Base-by-base conservation (phyloP, 1,140 invertebrate species). In the Sarcophaga peregrina region DNA sequence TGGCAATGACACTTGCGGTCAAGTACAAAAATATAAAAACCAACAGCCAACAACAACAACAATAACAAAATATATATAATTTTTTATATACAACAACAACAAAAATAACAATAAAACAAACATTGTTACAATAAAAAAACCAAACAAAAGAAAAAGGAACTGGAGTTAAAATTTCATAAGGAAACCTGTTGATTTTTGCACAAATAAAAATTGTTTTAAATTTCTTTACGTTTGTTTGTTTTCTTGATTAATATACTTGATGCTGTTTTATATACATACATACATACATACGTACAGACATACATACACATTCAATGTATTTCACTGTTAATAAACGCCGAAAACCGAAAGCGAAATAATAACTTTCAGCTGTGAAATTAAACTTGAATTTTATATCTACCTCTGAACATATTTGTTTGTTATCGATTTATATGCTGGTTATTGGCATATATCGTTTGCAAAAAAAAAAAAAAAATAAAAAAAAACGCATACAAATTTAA, bases 1-100 rank as follows among this genome's bases (percentile, higher is more conserved):
- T 82, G 83, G 84, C 87, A 89, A 87, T 89, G 87, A 89, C 87
- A 89, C 87, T 89, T 86, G 87, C 87, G 87, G 87, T 89, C 85
- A 89, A 89, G 75, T 78, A 78, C 75, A 78, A 50, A 78, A 52
- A 68, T 25, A 68, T 9, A 78, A 50, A 48, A 50, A 78, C 25
- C n/a, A n/a, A 78, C 0, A 46, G 0, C 58, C 52, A 54, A 54
- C 62, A 20, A 72, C 20, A 25, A 72, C 20, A 72, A 17, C 62
- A 10, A 15, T 54, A 54, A 54, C 52, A 25, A 72, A 72, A 13
- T 25, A 9, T 8, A 9, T 20, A 72, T 25, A 72, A 72, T 72
- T 20, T 72, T 72, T 68, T 58, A 58, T 58, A 58, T 58, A 58
- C 54, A 13, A n/a, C 15, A 58, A 58, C 7, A 58, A 58, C 11